phyloP scores from a whole-genome alignment of 2,113 vertebrate species.

The Pedionomus torquatus region DNA sequence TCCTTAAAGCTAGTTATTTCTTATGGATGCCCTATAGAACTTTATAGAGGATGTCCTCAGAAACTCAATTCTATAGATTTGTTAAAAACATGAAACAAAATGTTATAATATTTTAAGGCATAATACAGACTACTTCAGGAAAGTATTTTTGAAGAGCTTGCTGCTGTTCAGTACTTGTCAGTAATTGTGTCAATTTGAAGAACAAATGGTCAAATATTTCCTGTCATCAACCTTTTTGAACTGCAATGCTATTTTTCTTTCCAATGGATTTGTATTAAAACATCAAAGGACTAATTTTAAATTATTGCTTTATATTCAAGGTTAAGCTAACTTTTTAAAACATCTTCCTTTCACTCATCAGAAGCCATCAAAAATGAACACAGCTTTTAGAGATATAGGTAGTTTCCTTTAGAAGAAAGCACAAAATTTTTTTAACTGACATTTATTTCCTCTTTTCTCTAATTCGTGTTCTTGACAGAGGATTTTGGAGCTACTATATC shows the following conservation, averaged over 20 bases:
- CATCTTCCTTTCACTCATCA: not conserved
- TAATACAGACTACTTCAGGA: not conserved
- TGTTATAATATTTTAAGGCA: not conserved
- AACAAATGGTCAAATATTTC: not conserved
- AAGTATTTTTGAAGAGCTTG: not conserved
- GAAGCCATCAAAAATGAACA: not conserved
- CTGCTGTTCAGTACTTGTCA: not conserved
- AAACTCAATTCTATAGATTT: not conserved
- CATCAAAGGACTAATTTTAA: not conserved
- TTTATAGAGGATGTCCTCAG: not conserved
- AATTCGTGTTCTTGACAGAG: not conserved
- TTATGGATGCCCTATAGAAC: not conserved
- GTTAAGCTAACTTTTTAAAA: not conserved
- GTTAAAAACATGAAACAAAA: not conserved
- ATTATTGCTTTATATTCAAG: not conserved
- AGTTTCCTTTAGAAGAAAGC: not conserved
- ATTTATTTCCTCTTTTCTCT: not conserved
- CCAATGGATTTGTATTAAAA: not conserved
- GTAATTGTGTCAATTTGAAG: not conserved
- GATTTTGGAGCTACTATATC: not conserved
- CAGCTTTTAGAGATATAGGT: not conserved
- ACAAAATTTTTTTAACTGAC: not conserved
- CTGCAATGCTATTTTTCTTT: not conserved
- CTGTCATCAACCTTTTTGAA: not conserved
- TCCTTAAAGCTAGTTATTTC: not conserved